Evolutionary conservation across 2,888 invertebrate genomes (phyloP).

Genomic region (Orthonevra nobilis): DNA sequence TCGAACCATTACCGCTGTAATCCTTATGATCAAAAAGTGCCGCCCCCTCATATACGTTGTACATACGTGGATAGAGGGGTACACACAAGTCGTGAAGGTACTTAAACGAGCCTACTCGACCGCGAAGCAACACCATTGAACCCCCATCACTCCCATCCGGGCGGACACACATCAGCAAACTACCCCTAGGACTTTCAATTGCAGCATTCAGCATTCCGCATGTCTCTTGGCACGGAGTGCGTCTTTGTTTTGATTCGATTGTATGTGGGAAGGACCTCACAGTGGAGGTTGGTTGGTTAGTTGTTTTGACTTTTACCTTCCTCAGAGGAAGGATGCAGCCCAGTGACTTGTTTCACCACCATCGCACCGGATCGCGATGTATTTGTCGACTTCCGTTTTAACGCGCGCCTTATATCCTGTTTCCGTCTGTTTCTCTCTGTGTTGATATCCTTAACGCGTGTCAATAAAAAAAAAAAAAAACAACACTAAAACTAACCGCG

Average conservation of each 20-base stretch:
- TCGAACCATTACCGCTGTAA: slow-evolving; percentile 22
- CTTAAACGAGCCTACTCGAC: slow-evolving; percentile 57
- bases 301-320: slow-evolving; percentile 50
- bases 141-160: neutral
- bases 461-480: neutral
- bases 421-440: neutral
- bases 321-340: slow-evolving; percentile 58
- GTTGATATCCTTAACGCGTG: neutral
- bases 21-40: slow-evolving; percentile 56
- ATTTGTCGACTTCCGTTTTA: slow-evolving; percentile 30
- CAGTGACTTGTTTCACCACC: slow-evolving; percentile 45
- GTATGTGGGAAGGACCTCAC: slow-evolving; percentile 50
- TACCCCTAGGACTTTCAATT: slow-evolving; percentile 23
- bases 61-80: neutral
- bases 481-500: neutral
- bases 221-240: slow-evolving; percentile 50
- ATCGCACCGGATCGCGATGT: slow-evolving; percentile 14
- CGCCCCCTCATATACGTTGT: slow-evolving; percentile 6
- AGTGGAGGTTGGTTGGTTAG: too few species aligned
- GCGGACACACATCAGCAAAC: neutral
- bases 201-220: slow-evolving; percentile 68
- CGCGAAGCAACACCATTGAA: slow-evolving; percentile 25
- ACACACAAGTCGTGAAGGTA: neutral
- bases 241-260: slow-evolving; percentile 68
- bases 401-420: slow-evolving; percentile 31